phyloP scores from a whole-genome alignment of 2,888 invertebrate species.

The Eilema caniola region DNA sequence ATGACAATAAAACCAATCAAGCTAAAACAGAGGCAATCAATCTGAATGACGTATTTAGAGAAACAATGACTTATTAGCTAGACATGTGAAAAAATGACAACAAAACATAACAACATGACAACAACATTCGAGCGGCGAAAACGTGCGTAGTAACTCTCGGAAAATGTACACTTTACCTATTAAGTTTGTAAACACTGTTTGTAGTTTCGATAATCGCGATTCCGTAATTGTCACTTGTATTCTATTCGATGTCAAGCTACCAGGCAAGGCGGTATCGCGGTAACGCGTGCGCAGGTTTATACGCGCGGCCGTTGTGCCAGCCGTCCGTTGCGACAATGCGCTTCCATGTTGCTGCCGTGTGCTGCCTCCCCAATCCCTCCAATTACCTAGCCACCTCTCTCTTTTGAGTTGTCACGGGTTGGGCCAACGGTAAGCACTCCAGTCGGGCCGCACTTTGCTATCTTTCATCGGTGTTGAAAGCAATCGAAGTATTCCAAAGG shows the following conservation, averaged over 20 bases:
- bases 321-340: slow-evolving; percentile 83
- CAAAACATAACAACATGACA: slow-evolving; percentile 45
- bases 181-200: slow-evolving; percentile 57
- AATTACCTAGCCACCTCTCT: slow-evolving; percentile 83
- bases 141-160: slow-evolving; percentile 45
- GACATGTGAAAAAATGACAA: slow-evolving; percentile 35
- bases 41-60: slow-evolving; percentile 22
- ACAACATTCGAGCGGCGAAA: slow-evolving; percentile 55
- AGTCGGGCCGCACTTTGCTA: slow-evolving; percentile 37
- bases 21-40: slow-evolving; percentile 21
- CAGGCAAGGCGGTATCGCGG: slow-evolving; percentile 44
- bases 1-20: slow-evolving; percentile 15
- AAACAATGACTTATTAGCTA: slow-evolving; percentile 32
- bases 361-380: slow-evolving; percentile 76
- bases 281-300: slow-evolving; percentile 71
- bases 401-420: slow-evolving; percentile 75
- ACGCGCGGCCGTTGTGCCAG: slow-evolving; percentile 80
- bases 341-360: slow-evolving; percentile 67
- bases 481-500: slow-evolving; percentile 41
- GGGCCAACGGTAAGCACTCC: slow-evolving; percentile 65
- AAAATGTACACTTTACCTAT: slow-evolving; percentile 59
- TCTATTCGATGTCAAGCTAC: slow-evolving; percentile 47
- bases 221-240: slow-evolving; percentile 51
- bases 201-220: slow-evolving; percentile 53
- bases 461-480: slow-evolving; percentile 49